Conservation (phyloP, 2,113 vertebrate species). For the Plotosus lineatus region DNA sequence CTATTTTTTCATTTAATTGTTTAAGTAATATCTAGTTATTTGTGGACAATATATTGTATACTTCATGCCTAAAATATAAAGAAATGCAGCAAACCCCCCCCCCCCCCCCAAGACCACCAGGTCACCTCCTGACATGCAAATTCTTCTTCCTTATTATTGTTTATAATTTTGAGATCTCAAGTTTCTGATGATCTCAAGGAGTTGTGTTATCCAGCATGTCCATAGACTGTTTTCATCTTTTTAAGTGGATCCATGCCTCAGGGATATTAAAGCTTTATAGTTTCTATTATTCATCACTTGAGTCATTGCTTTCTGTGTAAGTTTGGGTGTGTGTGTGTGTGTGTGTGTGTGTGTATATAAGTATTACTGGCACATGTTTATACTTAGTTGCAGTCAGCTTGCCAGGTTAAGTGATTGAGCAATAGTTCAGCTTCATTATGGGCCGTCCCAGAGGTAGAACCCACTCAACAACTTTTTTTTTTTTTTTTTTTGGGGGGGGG, state of each 20-base stretch:
- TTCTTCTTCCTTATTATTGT: background rate
- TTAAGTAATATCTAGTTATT: background rate
- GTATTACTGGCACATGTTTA: background rate
- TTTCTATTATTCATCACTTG: background rate
- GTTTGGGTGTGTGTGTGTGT: too few species aligned
- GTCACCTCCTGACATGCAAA: background rate
- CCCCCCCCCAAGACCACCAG: too few species aligned
- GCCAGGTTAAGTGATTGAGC: slow-evolving; percentile 25
- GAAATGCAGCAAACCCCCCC: too few species aligned
- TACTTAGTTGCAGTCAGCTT: background rate
- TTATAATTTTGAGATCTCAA: background rate
- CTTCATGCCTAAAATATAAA: background rate
- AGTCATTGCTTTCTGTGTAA: background rate
- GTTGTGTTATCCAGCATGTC: too few species aligned
- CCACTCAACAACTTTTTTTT: slow-evolving; percentile 1
- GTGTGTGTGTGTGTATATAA: too few species aligned
- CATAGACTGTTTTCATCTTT: background rate
- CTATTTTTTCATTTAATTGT: too few species aligned
- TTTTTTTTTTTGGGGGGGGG: background rate
- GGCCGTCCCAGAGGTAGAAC: slow-evolving; percentile 19
- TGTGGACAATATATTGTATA: background rate
- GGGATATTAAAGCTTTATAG: background rate
- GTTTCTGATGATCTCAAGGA: background rate
- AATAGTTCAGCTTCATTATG: slow-evolving; percentile 23
- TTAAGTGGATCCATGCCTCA: background rate